Conservation (phyloP, 2,888 invertebrate species). For the Pocota personata region DNA sequence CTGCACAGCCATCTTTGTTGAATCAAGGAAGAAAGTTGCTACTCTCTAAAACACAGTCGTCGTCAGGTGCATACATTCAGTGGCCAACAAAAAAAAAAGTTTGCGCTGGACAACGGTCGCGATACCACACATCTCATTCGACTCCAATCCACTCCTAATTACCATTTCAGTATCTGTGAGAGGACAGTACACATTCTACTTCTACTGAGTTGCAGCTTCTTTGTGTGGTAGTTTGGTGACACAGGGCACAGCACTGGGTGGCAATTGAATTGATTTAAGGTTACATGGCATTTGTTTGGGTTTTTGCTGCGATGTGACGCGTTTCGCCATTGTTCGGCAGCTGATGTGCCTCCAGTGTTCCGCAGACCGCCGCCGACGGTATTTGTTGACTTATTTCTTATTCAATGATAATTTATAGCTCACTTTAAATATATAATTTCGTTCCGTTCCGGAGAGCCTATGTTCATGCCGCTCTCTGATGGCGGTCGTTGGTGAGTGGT, state of each 20-base stretch:
- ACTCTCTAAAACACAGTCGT: neutral
- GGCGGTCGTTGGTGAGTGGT: slow-evolving; percentile 67
- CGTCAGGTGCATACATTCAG: slow-evolving; percentile 34
- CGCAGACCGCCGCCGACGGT: slow-evolving; percentile 30
- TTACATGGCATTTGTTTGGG: slow-evolving; percentile 74
- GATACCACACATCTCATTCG: slow-evolving; percentile 47
- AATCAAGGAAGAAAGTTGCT: slow-evolving; percentile 42
- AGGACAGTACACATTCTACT: slow-evolving; percentile 26
- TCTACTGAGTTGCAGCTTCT: neutral
- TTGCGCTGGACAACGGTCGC: slow-evolving; percentile 45
- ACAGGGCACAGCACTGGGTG: slow-evolving; percentile 77
- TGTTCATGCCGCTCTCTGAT: slow-evolving; percentile 50
- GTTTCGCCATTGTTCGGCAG: slow-evolving; percentile 69
- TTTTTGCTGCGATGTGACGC: slow-evolving; percentile 65
- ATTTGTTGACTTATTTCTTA: slow-evolving; percentile 71
- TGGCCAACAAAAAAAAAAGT: slow-evolving; percentile 2
- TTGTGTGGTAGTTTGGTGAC: slow-evolving; percentile 21
- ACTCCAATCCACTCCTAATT: slow-evolving; percentile 62
- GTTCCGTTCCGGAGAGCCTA: slow-evolving; percentile 42
- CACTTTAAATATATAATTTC: slow-evolving; percentile 72
- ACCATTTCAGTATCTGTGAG: slow-evolving; percentile 57
- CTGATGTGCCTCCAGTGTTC: slow-evolving; percentile 53
- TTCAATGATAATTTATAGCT: slow-evolving; percentile 74
- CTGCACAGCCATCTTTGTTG: slow-evolving; percentile 32
- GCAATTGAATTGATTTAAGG: slow-evolving; percentile 81